Evolutionary conservation across 2,797 vertebrate species (phyloP), one percentile per base, ranked within the genome.

Genomic region (Myoxocephalus aenaeus): DNA sequence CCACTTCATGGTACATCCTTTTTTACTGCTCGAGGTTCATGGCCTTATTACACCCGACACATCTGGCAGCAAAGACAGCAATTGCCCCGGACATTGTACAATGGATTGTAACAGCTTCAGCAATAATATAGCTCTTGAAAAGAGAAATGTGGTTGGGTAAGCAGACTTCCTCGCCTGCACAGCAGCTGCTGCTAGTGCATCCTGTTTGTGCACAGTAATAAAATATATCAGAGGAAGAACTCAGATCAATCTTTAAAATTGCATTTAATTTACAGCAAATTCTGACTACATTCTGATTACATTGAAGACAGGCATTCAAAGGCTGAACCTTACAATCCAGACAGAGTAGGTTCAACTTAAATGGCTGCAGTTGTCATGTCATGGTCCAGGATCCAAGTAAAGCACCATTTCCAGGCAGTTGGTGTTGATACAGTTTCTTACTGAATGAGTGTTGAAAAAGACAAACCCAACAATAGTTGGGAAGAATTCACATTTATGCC

Each of bases 1-100:
- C 75, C 70, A 48, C 77, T 87, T 69, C 71, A 90, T 89, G 79
- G 84, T 74, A 76, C 75, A 85, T 71, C 85, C 42, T 79, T 70
- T 72, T 46, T 79, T 71, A 54, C 66, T 81, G 81, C 77, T 73
- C 29, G 2, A 58, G 71, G 78, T 73, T 81, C 63, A 71, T 67
- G 70, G 62, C 81, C 80, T 81, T 76, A 82, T 87, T 84, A 76
- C 59, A 56, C 46, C 63, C 62, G 79, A 86, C 77, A 64, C 67
- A 75, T 86, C 79, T 85, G 84, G 67, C 76, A 75, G 57, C 73
- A 67, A 65, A 79, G 61, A 73, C 42, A 67, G 66, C 67, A 70
- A 72, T 86, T 79, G 71, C 66, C 67, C 54, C 48, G 51, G 59
- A 83, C 70, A 64, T 29, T 7, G 18, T 15, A 65, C 65, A 65